Evolutionary conservation across 2,113 vertebrate species (phyloP), one percentile per base, ranked within the genome.

Genomic region (Megaptera novaeangliae): DNA sequence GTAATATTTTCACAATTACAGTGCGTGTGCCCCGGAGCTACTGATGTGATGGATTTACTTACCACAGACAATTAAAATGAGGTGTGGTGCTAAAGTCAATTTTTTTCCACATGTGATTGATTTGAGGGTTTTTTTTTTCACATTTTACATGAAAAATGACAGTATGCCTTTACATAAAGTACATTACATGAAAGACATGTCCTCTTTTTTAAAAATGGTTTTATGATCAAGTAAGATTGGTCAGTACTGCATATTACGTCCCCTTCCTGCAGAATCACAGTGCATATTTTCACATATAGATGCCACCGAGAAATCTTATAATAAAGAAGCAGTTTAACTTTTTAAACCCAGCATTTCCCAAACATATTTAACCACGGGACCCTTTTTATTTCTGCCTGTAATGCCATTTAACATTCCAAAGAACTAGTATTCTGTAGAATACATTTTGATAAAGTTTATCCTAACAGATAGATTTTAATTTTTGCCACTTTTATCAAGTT

Each of bases 381-480:
- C 5, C 52, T 92, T 81, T 72, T 66, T 59, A 81, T 49, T 88
- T 94, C 57, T 84, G 29, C 49, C 81, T 25, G 74, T 27, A 36
- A 34, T 74, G 8, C 80, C 29, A 59, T 55, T 90, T 61, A 36
- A 68, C 59, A 82, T 92, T 64, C 23, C 46, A 49, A 92, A 88
- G 61, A 82, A 82, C 52, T 74, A n/a, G 13, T 88, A 59, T 92
- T 94, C 90, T 94, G 12, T 66, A 39, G 87, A 95, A 83, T 93
- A 86, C 23, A 59, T 94, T 74, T 78, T 78, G 75, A 80, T 63
- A 78, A 52, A 63, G 9, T n/a, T 71, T 88, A 66, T 71, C n/a
- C 61, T 91, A 29, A 61, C 39, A 44, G 25, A 72, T 46, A 31
- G 0, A 25, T 80, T 85, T 75, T 55, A 8, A 2, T 95, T 72